Evolutionary conservation across 1,140 invertebrate genomes (phyloP), one percentile per base, ranked within the genome.

Genomic region (Heliothis virescens): DNA sequence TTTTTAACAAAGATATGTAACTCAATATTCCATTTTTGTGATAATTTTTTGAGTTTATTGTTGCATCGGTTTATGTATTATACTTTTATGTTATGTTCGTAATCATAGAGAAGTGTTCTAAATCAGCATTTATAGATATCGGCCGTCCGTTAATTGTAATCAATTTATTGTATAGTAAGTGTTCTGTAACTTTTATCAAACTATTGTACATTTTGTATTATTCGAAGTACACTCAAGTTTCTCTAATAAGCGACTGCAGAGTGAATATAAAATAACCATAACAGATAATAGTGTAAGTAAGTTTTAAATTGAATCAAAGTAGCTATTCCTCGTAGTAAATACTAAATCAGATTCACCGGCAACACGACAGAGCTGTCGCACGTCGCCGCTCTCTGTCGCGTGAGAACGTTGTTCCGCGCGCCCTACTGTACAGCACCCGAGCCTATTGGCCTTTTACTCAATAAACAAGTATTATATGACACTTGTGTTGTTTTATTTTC

Each of bases 361-460:
- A 47, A 63, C 57, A 60, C 13, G 60, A 34, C 9, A n/a, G 60
- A 34, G 29, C n/a, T 41, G 11, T 26, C 34, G 34, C 5, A 7
- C 18, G n/a, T 21, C 50, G 55, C 63, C n/a, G 41, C 62, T 65
- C 15, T 10, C 11, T 9, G 13, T 15, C n/a, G 29, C 59, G 59
- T 62, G 26, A 26, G 29, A 26, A 62, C 26, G 7, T 15, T 3
- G 12, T 34, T 34, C 62, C 10, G 16, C 16, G 47, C 48, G 11
- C 67, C 18, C 47, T 48, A 50, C 34, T 76, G 74, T 76, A 82
- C 81, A 62, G 53, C 76, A 71, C 73, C 69, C 16, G 16, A 60
- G 76, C 82, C 79, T 85, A 69, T 87, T 84, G 85, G 84, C 80
- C 60, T 81, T 26, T 26, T 85, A 86, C 83, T 87, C 85, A 89